Percentiles rank a stretch among this genome's conserved stretches.
Evolutionary conservation across 92 coral and sea anemone species (phyloP).

Genomic region (Epizoanthus stellaris): DNA sequence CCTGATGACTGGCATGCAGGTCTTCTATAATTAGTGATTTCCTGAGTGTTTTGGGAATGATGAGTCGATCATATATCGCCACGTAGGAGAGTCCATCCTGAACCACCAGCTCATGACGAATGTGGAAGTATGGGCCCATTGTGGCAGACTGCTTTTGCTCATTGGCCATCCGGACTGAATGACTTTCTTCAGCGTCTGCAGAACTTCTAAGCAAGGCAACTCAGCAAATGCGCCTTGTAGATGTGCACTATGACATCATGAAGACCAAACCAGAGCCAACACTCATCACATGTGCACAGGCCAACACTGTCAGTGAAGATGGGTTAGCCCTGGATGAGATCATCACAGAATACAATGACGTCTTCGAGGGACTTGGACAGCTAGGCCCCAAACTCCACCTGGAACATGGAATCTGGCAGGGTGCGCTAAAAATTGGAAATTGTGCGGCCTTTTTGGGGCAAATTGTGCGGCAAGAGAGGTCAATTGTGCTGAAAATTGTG

Average conservation of each 20-base stretch:
- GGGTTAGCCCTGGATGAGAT: neutral
- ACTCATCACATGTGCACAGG: too few relatives aligned
- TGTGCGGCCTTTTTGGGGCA: too few relatives aligned
- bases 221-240: constrained; percentile 30
- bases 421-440: too few relatives aligned
- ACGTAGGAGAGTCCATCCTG: too few relatives aligned
- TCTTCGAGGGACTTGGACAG: constrained; percentile 29
- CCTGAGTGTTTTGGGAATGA: too few relatives aligned
- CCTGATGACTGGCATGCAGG: too few relatives aligned
- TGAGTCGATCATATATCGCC: too few relatives aligned
- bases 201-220: constrained; percentile 32
- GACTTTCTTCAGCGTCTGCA: too few relatives aligned
- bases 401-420: too few relatives aligned
- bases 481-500: too few relatives aligned
- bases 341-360: constrained; percentile 8
- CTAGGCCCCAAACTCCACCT: neutral
- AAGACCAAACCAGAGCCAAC: neutral
- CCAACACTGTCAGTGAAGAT: neutral
- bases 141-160: constrained; percentile 18
- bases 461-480: too few relatives aligned
- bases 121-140: constrained; percentile 19
- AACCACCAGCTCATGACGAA: constrained; percentile 7
- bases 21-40: too few relatives aligned
- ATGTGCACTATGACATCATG: constrained; percentile 24
- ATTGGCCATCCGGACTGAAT: constrained; percentile 50